Evolutionary conservation across 2,888 invertebrate genomes (phyloP).

Genomic region (Brachycybe producta): DNA sequence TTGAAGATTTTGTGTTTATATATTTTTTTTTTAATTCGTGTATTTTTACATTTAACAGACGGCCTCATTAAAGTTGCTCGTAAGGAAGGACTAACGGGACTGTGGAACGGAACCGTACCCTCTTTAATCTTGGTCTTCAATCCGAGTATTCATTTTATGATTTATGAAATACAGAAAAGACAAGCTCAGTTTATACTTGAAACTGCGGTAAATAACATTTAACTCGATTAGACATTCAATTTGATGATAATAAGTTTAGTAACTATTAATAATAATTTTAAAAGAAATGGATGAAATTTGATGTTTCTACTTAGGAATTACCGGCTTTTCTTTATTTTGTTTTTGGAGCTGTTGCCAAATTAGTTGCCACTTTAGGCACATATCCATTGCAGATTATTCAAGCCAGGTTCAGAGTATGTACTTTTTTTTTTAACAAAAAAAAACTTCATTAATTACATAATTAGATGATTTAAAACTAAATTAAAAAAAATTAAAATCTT

Average conservation of each 20-base stretch:
- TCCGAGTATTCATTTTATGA: constrained; percentile 85
- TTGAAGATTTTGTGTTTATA: too few relatives aligned
- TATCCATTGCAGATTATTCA: constrained; percentile 82
- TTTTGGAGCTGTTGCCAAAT: constrained; percentile 73
- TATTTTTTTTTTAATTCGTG: too few relatives aligned
- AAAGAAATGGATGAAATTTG: constrained; percentile 3
- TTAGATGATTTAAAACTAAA: not conserved
- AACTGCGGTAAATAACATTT: constrained; percentile 22
- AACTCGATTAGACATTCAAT: not conserved
- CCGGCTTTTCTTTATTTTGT: constrained; percentile 48
- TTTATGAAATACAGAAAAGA: constrained; percentile 74
- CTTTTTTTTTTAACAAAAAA: not conserved
- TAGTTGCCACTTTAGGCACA: constrained; percentile 70
- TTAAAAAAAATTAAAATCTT: not conserved
- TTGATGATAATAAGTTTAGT: not conserved
- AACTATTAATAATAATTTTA: not conserved
- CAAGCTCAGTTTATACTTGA: constrained; percentile 24
- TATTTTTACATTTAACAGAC: constrained; percentile 42
- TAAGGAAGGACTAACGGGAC: constrained; percentile 56
- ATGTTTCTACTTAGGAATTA: constrained; percentile 28
- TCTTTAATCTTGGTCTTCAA: constrained; percentile 75
- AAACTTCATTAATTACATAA: too few relatives aligned
- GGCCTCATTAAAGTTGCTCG: constrained; percentile 55
- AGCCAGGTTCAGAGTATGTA: constrained; percentile 51
- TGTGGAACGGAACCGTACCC: constrained; percentile 74